These are phyloP conservation scores for Erythrocercus mccallii DNA, from an alignment of 2,113 vertebrate species.

Conservation along the genomic window DNA sequence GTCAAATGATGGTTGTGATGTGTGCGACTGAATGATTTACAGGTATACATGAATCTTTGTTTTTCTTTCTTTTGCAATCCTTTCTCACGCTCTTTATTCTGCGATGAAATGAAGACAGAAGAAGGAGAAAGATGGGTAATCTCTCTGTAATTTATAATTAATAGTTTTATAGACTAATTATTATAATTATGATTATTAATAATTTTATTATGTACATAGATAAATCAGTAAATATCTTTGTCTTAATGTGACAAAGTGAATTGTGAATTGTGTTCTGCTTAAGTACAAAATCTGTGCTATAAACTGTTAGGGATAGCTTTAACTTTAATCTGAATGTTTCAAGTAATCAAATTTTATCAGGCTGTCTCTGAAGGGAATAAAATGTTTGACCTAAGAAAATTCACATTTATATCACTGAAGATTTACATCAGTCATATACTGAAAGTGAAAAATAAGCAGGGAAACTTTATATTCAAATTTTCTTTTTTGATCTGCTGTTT, in stretches of 20 bases:
- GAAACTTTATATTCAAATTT: not conserved
- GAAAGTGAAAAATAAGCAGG: not conserved
- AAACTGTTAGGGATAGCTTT: not conserved
- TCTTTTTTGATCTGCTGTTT: not conserved
- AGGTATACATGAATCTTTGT: not conserved
- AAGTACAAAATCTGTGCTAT: not conserved
- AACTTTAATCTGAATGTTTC: not conserved
- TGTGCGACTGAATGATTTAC: not conserved
- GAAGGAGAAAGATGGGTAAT: slow-evolving; percentile 85
- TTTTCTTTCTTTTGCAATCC: slow-evolving; percentile 36
- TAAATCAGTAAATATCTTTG: not conserved
- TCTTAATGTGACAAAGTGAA: not conserved
- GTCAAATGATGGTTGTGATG: not conserved
- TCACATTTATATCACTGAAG: not conserved
- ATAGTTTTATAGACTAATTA: not conserved
- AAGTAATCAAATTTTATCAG: not conserved
- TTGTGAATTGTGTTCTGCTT: not conserved
- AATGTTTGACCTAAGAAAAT: not conserved
- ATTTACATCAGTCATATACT: not conserved
- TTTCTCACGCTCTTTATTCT: slow-evolving; percentile 16
- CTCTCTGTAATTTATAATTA: not conserved
- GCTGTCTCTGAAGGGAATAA: not conserved
- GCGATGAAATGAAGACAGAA: slow-evolving; percentile 78
- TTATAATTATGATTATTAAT: not conserved
- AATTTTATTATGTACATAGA: not conserved